Evolutionary conservation across 1,140 invertebrate species (phyloP).

Genomic region (Eriosoma lanigerum): DNA sequence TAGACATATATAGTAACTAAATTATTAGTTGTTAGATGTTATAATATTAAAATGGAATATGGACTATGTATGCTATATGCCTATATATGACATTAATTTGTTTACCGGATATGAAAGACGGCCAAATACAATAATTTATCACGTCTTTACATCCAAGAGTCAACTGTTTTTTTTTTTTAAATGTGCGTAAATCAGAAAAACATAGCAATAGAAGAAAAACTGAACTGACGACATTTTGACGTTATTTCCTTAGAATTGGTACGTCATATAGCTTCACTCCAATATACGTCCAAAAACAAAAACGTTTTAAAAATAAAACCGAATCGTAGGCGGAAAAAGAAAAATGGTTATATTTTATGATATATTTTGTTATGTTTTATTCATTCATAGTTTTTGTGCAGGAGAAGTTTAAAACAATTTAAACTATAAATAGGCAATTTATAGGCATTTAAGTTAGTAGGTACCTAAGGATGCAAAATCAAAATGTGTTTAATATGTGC

Average conservation of each 20-base stretch:
- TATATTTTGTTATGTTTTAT: not conserved
- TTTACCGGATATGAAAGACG: constrained; percentile 16
- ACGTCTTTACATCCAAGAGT: constrained; percentile 6
- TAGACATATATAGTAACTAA: no score
- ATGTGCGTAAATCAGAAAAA: not conserved
- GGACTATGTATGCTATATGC: no score
- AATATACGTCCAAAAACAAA: not conserved
- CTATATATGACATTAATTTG: not conserved
- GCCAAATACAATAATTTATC: constrained; percentile 23
- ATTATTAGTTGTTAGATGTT: no score
- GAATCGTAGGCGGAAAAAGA: not conserved
- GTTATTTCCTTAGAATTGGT: not conserved
- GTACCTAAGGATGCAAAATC: no score
- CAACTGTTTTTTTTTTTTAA: not conserved
- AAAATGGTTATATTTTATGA: not conserved
- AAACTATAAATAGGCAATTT: no score
- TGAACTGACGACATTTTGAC: constrained; percentile 20
- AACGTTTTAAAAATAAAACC: constrained; percentile 16
- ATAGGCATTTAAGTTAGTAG: no score
- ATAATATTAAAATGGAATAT: no score
- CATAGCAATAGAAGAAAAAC: not conserved
- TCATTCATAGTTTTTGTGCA: not conserved
- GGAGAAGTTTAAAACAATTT: no score
- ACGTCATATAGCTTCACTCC: no score
- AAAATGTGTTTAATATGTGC: no score